These are phyloP conservation scores for Coregonus ussuriensis DNA, from an alignment of 2,797 vertebrate species.

Conservation along the genomic window DNA sequence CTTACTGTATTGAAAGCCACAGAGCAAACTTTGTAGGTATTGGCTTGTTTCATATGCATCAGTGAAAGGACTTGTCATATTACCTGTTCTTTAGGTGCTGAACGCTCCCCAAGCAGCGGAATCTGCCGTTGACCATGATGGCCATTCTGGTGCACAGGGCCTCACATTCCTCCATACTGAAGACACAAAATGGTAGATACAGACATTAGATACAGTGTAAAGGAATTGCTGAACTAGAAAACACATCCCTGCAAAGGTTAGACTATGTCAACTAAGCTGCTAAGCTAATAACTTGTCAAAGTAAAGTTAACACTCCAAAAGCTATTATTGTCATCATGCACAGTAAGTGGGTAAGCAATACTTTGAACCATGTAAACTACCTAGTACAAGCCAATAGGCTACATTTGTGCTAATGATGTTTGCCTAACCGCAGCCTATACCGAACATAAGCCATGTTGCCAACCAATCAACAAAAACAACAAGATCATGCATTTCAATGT, in stretches of 20 bases:
- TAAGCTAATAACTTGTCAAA: no score
- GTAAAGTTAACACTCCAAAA: background rate
- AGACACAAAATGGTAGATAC: conserved; percentile 24
- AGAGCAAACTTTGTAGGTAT: background rate
- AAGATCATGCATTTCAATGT: background rate
- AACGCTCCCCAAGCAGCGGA: conserved; percentile 95
- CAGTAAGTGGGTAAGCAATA: background rate
- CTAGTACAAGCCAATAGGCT: background rate
- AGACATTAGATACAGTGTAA: conserved; percentile 4
- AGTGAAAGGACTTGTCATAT: background rate
- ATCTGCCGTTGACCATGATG: conserved; percentile 97
- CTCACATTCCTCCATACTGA: conserved; percentile 98
- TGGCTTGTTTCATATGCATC: background rate
- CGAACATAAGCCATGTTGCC: background rate
- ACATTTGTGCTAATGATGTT: background rate
- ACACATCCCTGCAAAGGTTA: background rate
- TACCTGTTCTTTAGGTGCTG: conserved; percentile 98
- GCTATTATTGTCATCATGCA: background rate
- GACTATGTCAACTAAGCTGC: background rate
- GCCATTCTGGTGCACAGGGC: conserved; percentile 96
- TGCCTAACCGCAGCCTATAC: background rate
- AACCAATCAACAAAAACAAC: background rate
- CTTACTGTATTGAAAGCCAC: background rate
- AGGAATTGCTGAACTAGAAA: background rate
- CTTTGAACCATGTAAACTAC: background rate